These are phyloP conservation scores for Troides oblongomaculatus DNA, from an alignment of 2,888 invertebrate genomes.

Conservation along the genomic window DNA sequence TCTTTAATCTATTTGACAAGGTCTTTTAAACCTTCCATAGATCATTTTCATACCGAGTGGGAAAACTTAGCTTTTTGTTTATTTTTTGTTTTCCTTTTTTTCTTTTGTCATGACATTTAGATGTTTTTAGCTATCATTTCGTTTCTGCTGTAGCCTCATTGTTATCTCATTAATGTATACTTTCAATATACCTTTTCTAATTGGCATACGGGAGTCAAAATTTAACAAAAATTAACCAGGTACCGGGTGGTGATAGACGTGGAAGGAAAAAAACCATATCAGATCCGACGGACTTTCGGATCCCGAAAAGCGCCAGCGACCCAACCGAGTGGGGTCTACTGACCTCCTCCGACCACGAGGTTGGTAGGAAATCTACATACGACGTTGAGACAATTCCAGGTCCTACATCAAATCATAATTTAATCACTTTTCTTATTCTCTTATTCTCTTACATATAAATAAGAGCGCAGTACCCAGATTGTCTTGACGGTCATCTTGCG, in stretches of 20 bases:
- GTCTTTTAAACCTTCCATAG: constrained; percentile 1
- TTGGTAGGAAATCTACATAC: constrained; percentile 35
- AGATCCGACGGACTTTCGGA: constrained; percentile 45
- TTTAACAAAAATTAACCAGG: constrained; percentile 40
- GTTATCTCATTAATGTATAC: not conserved
- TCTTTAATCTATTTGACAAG: constrained; percentile 1
- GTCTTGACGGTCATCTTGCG: constrained; percentile 34
- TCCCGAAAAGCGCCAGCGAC: constrained; percentile 47
- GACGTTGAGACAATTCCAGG: constrained; percentile 36
- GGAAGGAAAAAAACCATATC: constrained; percentile 56
- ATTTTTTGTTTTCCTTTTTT: no score
- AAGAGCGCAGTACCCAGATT: not conserved
- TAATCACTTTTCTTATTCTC: not conserved
- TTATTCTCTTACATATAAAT: not conserved
- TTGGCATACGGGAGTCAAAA: constrained; percentile 40
- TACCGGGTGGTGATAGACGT: constrained; percentile 59
- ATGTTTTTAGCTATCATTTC: not conserved
- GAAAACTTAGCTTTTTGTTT: no score
- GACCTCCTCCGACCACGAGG: constrained; percentile 58
- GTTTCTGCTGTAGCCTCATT: not conserved
- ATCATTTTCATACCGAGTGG: no score
- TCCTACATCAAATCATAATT: constrained; percentile 8
- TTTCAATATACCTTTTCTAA: constrained; percentile 20
- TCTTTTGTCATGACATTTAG: no score
- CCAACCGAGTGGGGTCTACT: constrained; percentile 54